Conservation (phyloP, 1,140 invertebrate genomes). For the Drosophila tropicalis region DNA sequence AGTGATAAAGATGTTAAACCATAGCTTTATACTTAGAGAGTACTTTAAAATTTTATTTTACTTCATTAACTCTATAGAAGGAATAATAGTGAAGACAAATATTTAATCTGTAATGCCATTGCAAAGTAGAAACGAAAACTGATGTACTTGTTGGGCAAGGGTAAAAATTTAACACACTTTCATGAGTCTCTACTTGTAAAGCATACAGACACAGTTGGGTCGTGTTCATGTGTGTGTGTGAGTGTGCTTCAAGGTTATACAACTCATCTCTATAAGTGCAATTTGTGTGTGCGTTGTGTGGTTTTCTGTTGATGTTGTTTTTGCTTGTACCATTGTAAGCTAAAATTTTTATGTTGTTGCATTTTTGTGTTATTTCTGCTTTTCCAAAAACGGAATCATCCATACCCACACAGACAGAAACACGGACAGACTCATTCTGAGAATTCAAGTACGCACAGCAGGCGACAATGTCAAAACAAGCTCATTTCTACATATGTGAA, state of each 20-base stretch:
- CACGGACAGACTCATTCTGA: not conserved
- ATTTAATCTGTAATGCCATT: too few relatives aligned
- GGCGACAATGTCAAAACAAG: slow-evolving; percentile 4
- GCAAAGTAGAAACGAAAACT: too few relatives aligned
- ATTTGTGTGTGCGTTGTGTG: not conserved
- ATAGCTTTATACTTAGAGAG: too few relatives aligned
- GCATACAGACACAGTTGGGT: too few relatives aligned
- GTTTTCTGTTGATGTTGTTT: not conserved
- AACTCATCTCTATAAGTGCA: slow-evolving; percentile 18
- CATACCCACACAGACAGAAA: not conserved
- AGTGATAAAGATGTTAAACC: too few relatives aligned
- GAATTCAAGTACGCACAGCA: slow-evolving; percentile 12
- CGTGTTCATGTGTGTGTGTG: not conserved
- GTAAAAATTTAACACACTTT: too few relatives aligned
- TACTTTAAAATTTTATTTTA: too few relatives aligned
- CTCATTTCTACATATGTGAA: slow-evolving; percentile 3
- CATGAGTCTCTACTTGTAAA: too few relatives aligned
- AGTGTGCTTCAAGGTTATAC: slow-evolving; percentile 3
- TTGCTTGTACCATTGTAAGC: not conserved
- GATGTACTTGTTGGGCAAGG: too few relatives aligned
- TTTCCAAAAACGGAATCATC: not conserved
- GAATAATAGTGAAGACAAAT: too few relatives aligned
- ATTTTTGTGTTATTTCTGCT: not conserved
- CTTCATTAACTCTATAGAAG: too few relatives aligned
- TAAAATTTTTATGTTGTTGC: not conserved